Evolutionary conservation across 2,888 invertebrate species (phyloP).

Genomic region (Caenorhabditis wallacei): DNA sequence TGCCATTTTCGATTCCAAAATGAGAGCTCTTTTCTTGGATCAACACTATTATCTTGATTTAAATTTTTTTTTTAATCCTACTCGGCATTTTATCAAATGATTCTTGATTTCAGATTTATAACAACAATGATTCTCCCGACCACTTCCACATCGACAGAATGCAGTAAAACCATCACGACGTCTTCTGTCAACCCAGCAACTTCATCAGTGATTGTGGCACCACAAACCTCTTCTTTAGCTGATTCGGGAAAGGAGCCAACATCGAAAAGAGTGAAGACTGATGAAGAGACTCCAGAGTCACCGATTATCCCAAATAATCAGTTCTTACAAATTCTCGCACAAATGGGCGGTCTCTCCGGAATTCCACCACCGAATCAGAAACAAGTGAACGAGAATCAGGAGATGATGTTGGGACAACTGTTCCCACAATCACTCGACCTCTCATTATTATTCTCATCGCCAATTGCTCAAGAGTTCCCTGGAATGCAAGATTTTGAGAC

Average conservation of each 20-base stretch:
- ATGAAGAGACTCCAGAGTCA: slow-evolving; percentile 49
- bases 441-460: slow-evolving; percentile 41
- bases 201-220: slow-evolving; percentile 60
- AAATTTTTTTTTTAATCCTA: no score
- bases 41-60: not conserved
- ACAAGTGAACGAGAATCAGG: not conserved
- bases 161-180: slow-evolving; percentile 44
- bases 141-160: slow-evolving; percentile 42
- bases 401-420: slow-evolving; percentile 33
- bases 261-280: not conserved
- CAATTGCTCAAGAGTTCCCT: slow-evolving; percentile 52
- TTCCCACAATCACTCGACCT: slow-evolving; percentile 47
- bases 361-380: slow-evolving; percentile 31
- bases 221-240: slow-evolving; percentile 23
- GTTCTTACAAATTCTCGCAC: slow-evolving; percentile 40
- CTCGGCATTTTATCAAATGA: no score
- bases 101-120: no score
- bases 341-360: slow-evolving; percentile 19
- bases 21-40: slow-evolving; percentile 5
- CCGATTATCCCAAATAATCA: slow-evolving; percentile 24
- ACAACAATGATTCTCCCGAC: slow-evolving; percentile 43
- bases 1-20: no score
- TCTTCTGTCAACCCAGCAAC: slow-evolving; percentile 54
- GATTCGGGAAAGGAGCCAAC: not conserved
- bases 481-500: slow-evolving; percentile 56